Base-by-base conservation (phyloP, 2,797 vertebrate species). In the Caiman crocodilus region DNA sequence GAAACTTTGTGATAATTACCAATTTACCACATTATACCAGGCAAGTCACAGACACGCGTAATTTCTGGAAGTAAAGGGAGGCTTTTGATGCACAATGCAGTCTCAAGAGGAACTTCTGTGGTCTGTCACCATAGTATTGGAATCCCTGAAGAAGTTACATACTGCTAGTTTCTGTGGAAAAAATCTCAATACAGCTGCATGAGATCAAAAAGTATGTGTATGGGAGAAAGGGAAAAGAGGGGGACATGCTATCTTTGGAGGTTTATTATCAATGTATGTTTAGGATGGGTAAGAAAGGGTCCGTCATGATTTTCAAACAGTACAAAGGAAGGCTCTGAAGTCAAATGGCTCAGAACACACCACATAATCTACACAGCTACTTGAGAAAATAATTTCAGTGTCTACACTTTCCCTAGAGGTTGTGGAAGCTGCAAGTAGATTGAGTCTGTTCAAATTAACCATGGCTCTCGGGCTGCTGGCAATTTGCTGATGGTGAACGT, bases 131-230 rank as follows among this genome's bases (percentile, higher is more conserved):
- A 50, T 86, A 69, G 60, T 57, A 74, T 63, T 60, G 87, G 73
- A 79, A 74, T 89, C 80, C 82, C 88, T 84, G 90, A 30, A 94
- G 90, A 67, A 35, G 65, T 75, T 84, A 65, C 92, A 61, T 90
- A 87, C 64, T 67, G 82, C 30, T 89, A 30, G 64, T 78, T 90
- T n/a, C 80, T 79, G 28, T 84, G 78, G 89, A 90, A 89, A 61
- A 74, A 55, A 57, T 81, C 71, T 88, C 84, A 35, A 67, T 87
- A 82, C 26, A 6, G 9, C 32, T 32, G 84, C 82, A 56, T 83
- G 59, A 7, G 21, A 50, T 50, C 42, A 50, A 50, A 50, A 50
- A 50, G 42, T 50, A 50, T 50, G 42, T 50, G 42, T 50, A 50
- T 91, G 61, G n/a, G 58, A 89, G 60, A 80, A 28, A 58, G 0